Conservation (phyloP, 2,797 vertebrate genomes). For the Novumbra hubbsi region DNA sequence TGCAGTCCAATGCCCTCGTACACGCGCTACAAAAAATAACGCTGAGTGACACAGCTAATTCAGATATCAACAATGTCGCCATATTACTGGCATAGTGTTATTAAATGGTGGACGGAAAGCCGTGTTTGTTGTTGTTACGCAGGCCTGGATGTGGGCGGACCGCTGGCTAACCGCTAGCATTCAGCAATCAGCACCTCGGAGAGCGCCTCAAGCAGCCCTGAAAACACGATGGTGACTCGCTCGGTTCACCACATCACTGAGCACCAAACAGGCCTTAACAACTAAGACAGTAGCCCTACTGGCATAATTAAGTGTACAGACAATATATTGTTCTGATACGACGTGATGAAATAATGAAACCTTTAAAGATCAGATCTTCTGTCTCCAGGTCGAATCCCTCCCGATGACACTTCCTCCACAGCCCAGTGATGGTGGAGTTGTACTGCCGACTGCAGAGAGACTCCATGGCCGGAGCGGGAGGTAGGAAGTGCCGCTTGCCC, state of each 20-base stretch:
- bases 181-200: conserved; percentile 70
- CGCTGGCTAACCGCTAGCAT: conserved; percentile 12
- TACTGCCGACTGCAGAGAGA: conserved; percentile 87
- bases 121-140: conserved; percentile 41
- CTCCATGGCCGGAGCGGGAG: conserved; percentile 79
- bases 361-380: conserved; percentile 88
- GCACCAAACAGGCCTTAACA: background rate
- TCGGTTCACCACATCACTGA: background rate
- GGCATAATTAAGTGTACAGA: background rate
- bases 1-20: background rate
- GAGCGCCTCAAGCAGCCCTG: conserved; percentile 53
- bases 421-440: conserved; percentile 87
- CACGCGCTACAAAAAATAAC: background rate
- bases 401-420: conserved; percentile 88
- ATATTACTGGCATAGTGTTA: conserved; percentile 22
- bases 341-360: conserved; percentile 51
- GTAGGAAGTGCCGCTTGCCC: conserved; percentile 66
- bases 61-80: conserved; percentile 28
- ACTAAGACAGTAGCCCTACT: background rate
- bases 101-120: conserved; percentile 33
- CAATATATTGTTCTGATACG: background rate
- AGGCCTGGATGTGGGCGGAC: conserved; percentile 48
- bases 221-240: background rate
- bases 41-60: background rate
- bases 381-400: conserved; percentile 86